A percentile compares a stretch with the other conserved stretches of the same genome.
Conservation (phyloP, 2,113 vertebrate genomes). For the Eulemur rufifrons region DNA sequence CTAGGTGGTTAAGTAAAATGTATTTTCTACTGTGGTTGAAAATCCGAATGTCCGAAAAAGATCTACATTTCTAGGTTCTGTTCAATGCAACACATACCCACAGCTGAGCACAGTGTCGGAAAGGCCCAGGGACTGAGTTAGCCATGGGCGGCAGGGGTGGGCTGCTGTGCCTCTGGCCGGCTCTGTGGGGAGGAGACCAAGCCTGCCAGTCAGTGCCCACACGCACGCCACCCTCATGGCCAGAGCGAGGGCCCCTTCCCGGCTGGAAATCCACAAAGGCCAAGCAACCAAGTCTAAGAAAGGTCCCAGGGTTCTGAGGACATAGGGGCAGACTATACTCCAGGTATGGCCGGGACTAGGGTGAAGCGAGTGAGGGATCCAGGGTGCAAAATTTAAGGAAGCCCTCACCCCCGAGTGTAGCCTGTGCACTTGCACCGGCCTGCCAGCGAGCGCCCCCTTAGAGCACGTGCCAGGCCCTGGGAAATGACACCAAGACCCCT, state of each 20-base stretch:
- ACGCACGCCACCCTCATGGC: not conserved
- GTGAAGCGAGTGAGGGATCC: not conserved
- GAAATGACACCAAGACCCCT: not conserved
- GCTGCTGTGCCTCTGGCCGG: not conserved
- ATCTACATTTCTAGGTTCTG: not conserved
- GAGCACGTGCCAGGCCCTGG: too few species aligned
- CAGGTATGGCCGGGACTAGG: not conserved
- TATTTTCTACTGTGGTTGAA: not conserved
- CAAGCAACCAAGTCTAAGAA: not conserved
- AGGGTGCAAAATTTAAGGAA: not conserved
- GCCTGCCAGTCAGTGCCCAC: too few species aligned
- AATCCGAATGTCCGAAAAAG: not conserved
- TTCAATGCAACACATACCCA: not conserved
- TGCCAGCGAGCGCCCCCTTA: not conserved
- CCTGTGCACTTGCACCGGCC: too few species aligned
- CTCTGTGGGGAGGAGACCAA: not conserved
- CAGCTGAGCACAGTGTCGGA: not conserved
- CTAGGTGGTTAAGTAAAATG: not conserved
- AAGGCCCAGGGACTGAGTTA: not conserved
- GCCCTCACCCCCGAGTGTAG: not conserved
- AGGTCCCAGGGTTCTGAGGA: not conserved
- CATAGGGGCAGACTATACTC: not conserved
- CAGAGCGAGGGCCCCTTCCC: not conserved
- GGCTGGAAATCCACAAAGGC: not conserved
- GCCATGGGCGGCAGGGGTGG: fast-evolving